These are phyloP conservation scores for Chelon labrosus DNA, from an alignment of 2,797 vertebrate genomes.

Conservation along the genomic window DNA sequence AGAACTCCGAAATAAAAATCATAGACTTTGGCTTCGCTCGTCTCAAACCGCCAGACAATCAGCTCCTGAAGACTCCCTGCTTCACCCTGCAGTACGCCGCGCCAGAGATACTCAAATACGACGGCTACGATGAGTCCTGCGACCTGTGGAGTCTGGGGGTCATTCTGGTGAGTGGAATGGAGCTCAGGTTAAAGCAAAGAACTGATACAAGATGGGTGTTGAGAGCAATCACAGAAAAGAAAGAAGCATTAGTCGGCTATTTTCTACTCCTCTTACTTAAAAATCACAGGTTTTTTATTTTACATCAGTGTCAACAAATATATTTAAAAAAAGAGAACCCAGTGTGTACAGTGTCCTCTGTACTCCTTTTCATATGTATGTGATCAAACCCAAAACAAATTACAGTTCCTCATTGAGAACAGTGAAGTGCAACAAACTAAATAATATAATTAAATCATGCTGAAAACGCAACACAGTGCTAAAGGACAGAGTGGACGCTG, in stretches of 20 bases:
- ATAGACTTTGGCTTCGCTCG: slow-evolving; percentile 99
- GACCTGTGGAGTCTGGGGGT: slow-evolving; percentile 99
- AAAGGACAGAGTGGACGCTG: too few species aligned
- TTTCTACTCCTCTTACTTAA: background rate
- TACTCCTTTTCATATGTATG: too few species aligned
- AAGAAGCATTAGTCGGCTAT: background rate
- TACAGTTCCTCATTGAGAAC: too few species aligned
- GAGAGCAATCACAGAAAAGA: slow-evolving; percentile 4
- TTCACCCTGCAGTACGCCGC: slow-evolving; percentile 99
- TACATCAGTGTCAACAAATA: too few species aligned
- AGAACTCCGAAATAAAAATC: slow-evolving; percentile 98
- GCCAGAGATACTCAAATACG: slow-evolving; percentile 95
- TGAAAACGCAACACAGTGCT: too few species aligned
- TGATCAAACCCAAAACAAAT: too few species aligned
- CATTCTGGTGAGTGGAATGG: slow-evolving; percentile 91
- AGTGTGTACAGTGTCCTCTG: too few species aligned
- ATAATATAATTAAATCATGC: too few species aligned
- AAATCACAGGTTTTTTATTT: too few species aligned
- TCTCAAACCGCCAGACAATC: slow-evolving; percentile 98
- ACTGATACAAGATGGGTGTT: slow-evolving; percentile 13
- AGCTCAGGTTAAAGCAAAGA: slow-evolving; percentile 13
- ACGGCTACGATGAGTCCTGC: slow-evolving; percentile 97
- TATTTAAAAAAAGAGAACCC: too few species aligned
- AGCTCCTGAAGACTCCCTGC: slow-evolving; percentile 98
- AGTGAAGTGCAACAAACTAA: too few species aligned